Base-by-base conservation (phyloP, 2,113 vertebrate genomes). In the Salvator merianae region DNA sequence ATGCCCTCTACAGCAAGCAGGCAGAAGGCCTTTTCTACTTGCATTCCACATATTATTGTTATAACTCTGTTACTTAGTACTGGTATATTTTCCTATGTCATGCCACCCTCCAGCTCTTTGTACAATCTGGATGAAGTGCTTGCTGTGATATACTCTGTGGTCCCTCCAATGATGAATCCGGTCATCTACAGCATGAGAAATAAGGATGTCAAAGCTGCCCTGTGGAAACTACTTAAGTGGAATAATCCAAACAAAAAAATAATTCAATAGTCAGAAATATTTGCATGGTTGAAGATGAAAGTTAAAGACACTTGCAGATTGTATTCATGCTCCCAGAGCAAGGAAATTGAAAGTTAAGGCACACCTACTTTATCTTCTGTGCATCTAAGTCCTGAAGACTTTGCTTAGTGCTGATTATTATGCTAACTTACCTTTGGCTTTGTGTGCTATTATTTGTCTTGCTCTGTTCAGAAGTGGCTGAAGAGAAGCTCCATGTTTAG, bases 121-220 rank as follows among this genome's bases (percentile, higher is more conserved):
- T 72, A 12, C 6, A 7, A 72, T 40, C n/a, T 66, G 13, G 50
- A 82, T 82, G 69, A 32, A 18, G 18, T 63, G 18, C 16, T 73
- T 24, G 53, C 43, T 36, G 73, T 83, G 43, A 12, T 83, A 34
- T 76, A 83, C 8, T 76, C 73, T 28, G 40, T 83, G 24, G 2
- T 83, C 3, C 72, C 82, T 30, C 73, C 82, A 13, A 68, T 83
- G 62, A 34, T 83, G 72, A 83, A 83, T 34, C 82, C 82, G 7
- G 3, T 68, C 9, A 68, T 83, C 63, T 83, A 83, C 18, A 76
- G 82, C 82, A 76, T 76, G 72, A 83, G 62, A 43, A 76, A 83
- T n/a, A 76, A 83, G 43, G 82, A 76, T 53, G 62, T 83, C n/a
- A 83, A 76, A 65, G n/a, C 40, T 76, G 73, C 73, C 47, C n/a